Base-by-base conservation (phyloP, 1,140 invertebrate species). In the Littorina saxatilis region DNA sequence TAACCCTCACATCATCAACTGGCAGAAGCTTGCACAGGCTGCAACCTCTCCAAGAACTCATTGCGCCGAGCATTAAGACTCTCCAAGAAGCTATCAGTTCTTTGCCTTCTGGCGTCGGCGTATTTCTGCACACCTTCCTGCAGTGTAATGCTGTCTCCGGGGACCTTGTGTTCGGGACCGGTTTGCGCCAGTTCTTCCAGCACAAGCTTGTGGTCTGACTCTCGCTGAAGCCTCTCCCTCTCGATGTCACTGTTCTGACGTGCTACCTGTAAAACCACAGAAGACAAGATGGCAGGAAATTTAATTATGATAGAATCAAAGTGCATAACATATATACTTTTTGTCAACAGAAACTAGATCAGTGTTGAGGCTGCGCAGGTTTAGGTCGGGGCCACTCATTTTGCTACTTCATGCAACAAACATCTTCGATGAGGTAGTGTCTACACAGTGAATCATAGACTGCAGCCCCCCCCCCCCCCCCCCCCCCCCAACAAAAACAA, bases 11-110 rank as follows among this genome's bases (percentile, higher is more conserved):
- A 35, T 74, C 32, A 77, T 55, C 39, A 61, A 23, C 74, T 39
- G 32, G 50, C 32, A 20, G 39, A 17, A 32, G 2, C n/a, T n/a
- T n/a, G 23, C 63, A 68, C 58, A 66, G 68, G 50, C 29, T 63
- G 40, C 15, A 82, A 35, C 32, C 40, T 77, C 55, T 83, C 79
- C 29, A 87, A 63, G 79, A 86, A 86, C 58, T 82, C 61, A 40
- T 84, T 81, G 76, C 87, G 78, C 84, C 87, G 86, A 9, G 58
- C 13, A 61, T 90, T 40, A 40, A 90, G 61, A 29, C 85, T 81
- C 47, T 86, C 78, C 23, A 90, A 52, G 80, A 91, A 90, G 27
- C 78, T 76, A 15, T 89, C 77, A 23, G 86, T 84, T 79, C 90
- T 84, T 15, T 83, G 47, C 61, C 87, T 61, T 55, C 89, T 79